These are phyloP conservation scores for Brachyhypopomus gauderio DNA, from an alignment of 2,113 vertebrate genomes.

Conservation along the genomic window DNA sequence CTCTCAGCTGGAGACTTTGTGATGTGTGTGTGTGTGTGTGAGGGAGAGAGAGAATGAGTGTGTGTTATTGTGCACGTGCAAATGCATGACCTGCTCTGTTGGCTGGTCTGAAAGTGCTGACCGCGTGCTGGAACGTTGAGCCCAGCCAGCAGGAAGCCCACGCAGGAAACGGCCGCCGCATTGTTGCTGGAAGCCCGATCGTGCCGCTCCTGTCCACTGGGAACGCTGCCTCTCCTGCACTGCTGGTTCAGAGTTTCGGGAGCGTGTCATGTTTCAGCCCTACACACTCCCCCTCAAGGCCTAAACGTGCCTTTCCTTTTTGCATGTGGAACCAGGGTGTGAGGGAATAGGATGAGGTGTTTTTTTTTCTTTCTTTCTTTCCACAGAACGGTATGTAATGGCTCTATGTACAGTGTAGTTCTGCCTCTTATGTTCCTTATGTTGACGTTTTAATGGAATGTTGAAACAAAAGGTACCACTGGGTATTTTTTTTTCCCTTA, in stretches of 20 bases:
- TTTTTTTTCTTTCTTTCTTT: background rate
- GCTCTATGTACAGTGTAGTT: background rate
- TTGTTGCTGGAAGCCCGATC: constrained; percentile 64
- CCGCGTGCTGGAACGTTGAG: constrained; percentile 58
- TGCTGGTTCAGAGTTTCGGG: constrained; percentile 52
- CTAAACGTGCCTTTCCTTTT: constrained; percentile 2
- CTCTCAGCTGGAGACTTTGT: background rate
- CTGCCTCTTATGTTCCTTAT: constrained; percentile 5
- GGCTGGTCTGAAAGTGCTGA: constrained; percentile 58
- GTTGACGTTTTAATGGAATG: constrained; percentile 20
- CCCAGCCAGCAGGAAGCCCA: constrained; percentile 67
- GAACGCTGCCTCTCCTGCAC: constrained; percentile 56
- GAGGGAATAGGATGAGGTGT: constrained; percentile 1
- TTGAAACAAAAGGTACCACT: background rate
- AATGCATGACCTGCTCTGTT: constrained; percentile 59
- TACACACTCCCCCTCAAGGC: background rate
- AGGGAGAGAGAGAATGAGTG: constrained; percentile 47
- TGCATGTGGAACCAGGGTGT: constrained; percentile 10
- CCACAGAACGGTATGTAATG: constrained; percentile 6
- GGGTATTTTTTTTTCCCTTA: background rate
- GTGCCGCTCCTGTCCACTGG: constrained; percentile 52
- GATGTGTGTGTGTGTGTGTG: background rate
- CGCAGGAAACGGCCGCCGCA: constrained; percentile 67
- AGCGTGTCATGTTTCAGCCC: constrained; percentile 49
- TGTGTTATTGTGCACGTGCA: background rate